These are phyloP conservation scores for Tragelaphus scriptus DNA, from an alignment of 2,113 vertebrate genomes.

Conservation along the genomic window DNA sequence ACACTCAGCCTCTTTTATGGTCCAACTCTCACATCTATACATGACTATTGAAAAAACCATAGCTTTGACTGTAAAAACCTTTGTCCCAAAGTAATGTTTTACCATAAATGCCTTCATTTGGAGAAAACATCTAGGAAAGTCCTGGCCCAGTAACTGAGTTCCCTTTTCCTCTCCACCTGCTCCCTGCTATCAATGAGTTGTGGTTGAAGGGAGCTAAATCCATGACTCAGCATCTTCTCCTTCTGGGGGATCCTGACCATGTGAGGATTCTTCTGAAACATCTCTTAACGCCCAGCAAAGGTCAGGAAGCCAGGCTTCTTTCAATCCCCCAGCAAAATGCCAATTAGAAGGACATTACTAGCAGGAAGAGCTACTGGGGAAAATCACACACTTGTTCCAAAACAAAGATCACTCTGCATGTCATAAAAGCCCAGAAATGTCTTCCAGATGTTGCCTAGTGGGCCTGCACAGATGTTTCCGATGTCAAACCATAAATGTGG, in stretches of 20 bases:
- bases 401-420: constrained; percentile 83
- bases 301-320: constrained; percentile 61
- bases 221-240: constrained; percentile 26
- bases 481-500: constrained; percentile 85
- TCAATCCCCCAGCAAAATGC: constrained; percentile 62
- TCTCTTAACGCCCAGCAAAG: constrained; percentile 21
- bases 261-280: constrained; percentile 12
- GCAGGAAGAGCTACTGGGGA: constrained; percentile 81
- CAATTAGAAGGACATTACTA: constrained; percentile 70
- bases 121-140: neutral
- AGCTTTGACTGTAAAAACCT: neutral
- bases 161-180: neutral
- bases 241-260: neutral
- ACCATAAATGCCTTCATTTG: neutral
- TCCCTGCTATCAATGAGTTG: neutral
- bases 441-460: constrained; percentile 83
- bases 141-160: neutral
- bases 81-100: neutral
- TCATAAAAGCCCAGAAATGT: constrained; percentile 83
- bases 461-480: constrained; percentile 85
- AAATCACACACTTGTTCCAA: constrained; percentile 85
- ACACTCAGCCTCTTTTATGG: neutral
- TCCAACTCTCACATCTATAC: neutral
- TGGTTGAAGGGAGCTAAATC: neutral
- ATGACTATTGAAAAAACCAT: neutral